These are phyloP conservation scores for Mastacembelus armatus DNA, from an alignment of 2,797 vertebrate species.

Conservation along the genomic window DNA sequence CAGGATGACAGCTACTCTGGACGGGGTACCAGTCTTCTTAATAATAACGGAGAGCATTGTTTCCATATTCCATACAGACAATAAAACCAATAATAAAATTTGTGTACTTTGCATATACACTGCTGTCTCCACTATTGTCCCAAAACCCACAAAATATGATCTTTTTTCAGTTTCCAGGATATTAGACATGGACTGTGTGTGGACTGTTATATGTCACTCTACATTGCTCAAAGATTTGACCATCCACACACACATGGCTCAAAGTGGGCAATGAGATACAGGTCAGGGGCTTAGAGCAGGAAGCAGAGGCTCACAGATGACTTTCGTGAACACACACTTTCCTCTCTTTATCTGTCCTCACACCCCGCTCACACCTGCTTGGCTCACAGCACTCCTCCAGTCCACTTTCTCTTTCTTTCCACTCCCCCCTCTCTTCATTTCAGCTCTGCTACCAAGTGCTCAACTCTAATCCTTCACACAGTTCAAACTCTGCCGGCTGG, in stretches of 20 bases:
- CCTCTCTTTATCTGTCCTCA: constrained; percentile 42
- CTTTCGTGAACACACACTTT: constrained; percentile 42
- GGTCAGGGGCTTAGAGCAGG: constrained; percentile 57
- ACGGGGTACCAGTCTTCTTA: too few relatives aligned
- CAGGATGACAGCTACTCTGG: too few relatives aligned
- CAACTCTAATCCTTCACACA: constrained; percentile 62
- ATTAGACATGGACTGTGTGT: constrained; percentile 16
- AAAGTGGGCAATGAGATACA: not conserved
- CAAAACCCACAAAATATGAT: too few relatives aligned
- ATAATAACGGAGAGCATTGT: too few relatives aligned
- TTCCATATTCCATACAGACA: too few relatives aligned
- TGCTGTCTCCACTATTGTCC: too few relatives aligned
- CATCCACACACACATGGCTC: constrained; percentile 3
- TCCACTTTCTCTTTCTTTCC: constrained; percentile 34
- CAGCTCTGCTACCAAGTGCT: constrained; percentile 57
- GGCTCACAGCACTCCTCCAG: constrained; percentile 28
- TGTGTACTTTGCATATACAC: too few relatives aligned
- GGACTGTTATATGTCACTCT: constrained; percentile 15
- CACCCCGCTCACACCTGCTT: constrained; percentile 35
- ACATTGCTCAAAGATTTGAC: constrained; percentile 9
- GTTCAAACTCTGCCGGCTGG: constrained; percentile 54
- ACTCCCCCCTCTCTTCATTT: constrained; percentile 24
- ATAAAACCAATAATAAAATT: too few relatives aligned
- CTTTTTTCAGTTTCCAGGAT: constrained; percentile 15
- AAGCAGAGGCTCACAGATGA: constrained; percentile 50